Base-by-base conservation (phyloP, 2,888 invertebrate species). In the Luperina testacea region DNA sequence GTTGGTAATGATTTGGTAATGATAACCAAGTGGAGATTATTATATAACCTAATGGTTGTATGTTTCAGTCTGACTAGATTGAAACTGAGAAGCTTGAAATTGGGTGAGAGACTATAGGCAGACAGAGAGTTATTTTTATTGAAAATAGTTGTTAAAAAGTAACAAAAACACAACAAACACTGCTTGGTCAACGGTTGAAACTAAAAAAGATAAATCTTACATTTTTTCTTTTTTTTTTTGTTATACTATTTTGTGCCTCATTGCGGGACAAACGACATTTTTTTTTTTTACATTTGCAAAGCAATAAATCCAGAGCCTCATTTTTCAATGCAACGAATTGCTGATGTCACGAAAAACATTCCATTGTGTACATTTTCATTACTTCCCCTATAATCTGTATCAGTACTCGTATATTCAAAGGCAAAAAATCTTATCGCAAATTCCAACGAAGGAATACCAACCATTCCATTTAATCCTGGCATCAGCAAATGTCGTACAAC, bases 401-500 rank as follows among this genome's bases (percentile, higher is more conserved):
- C 32, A 38, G 38, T 63, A n/a, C n/a, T n/a, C n/a, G n/a, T n/a
- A 27, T 70, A 57, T 65, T 15, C 8, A 64, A 71, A 20, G 17
- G 63, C 27, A 15, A 75, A 75, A 24, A 82, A n/a, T 67, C 13
- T n/a, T 24, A 71, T 63, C 53, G 57, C 0, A 64, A 68, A 61
- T 82, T 65, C 9, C 24, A 13, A 63, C 20, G 51, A 45, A 72
- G 24, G 63, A 67, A 85, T 78, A 73, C n/a, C 72, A 32, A 68
- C n/a, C 69, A 32, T 57, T 48, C 27, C 51, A 63, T 51, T 53
- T 80, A 87, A 80, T 78, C 85, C 85, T 53, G 65, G 73, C 78
- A 73, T 87, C 81, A 86, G 75, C 85, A 63, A 79, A 76, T 78
- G 75, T 77, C 67, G 70, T 78, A 77, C 42, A 77, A 79, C 78